Percentiles rank a stretch among this genome's conserved stretches.
These are phyloP conservation scores for Cyrtonyx montezumae DNA, from an alignment of 2,113 vertebrate genomes.

Conservation along the genomic window DNA sequence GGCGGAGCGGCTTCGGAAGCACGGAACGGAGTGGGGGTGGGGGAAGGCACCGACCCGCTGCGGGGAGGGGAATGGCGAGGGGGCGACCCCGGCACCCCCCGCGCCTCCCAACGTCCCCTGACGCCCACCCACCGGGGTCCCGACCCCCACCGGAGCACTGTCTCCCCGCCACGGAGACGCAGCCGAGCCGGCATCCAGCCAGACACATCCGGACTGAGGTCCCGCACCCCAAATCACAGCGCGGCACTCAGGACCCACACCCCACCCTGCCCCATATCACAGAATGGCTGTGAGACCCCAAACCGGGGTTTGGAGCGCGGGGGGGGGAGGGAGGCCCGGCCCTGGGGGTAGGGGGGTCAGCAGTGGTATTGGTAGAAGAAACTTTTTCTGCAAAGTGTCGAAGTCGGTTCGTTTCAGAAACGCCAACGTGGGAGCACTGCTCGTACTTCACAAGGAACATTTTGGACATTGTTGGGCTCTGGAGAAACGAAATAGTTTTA, in stretches of 20 bases:
- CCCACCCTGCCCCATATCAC: too few species aligned
- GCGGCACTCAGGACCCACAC: too few species aligned
- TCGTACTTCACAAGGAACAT: neutral
- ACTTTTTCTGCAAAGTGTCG: rapidly evolving
- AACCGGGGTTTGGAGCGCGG: rapidly evolving
- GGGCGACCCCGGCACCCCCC: neutral
- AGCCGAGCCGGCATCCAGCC: neutral
- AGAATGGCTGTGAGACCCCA: neutral
- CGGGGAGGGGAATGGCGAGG: neutral
- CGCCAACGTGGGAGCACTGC: neutral
- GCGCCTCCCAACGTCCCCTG: rapidly evolving
- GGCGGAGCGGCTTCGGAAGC: too few species aligned
- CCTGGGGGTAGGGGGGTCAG: neutral
- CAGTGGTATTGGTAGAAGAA: rapidly evolving
- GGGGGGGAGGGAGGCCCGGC: neutral
- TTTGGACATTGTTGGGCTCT: neutral
- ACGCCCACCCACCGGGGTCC: rapidly evolving
- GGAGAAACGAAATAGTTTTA: neutral
- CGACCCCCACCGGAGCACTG: rapidly evolving
- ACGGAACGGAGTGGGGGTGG: too few species aligned
- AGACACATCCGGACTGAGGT: too few species aligned
- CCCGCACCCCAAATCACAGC: neutral
- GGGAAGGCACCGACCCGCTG: neutral
- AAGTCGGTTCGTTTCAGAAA: rapidly evolving
- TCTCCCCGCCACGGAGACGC: too few species aligned